A percentile compares a stretch with the other conserved stretches of the same genome.
These are phyloP conservation scores for Crotalus tigris DNA, from an alignment of 2,113 vertebrate genomes.

Conservation along the genomic window DNA sequence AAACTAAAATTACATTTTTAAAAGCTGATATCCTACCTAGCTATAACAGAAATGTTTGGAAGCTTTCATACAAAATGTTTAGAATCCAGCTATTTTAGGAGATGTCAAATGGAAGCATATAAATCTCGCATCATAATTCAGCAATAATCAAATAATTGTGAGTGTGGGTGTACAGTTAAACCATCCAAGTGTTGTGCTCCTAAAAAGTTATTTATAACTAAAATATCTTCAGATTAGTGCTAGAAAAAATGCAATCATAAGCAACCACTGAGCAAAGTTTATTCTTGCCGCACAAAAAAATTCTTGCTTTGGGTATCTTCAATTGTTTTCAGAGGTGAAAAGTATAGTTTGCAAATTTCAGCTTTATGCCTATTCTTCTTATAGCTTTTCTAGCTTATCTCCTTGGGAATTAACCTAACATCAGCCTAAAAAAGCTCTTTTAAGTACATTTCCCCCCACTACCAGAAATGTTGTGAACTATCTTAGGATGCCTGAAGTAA, in stretches of 20 bases:
- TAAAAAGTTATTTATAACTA: background rate
- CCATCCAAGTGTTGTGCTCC: background rate
- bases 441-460: background rate
- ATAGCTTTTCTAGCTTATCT: background rate
- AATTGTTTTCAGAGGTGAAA: background rate
- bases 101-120: background rate
- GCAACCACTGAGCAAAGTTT: background rate
- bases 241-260: background rate
- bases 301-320: background rate
- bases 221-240: background rate
- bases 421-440: background rate
- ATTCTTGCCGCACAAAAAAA: background rate
- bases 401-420: background rate
- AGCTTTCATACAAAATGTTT: background rate
- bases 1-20: background rate
- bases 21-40: background rate
- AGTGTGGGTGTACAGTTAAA: background rate
- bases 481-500: background rate
- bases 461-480: background rate
- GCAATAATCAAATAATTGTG: background rate
- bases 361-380: background rate
- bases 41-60: background rate
- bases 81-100: conserved; percentile 23
- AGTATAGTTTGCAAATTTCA: background rate
- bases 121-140: background rate